phyloP scores from a whole-genome alignment of 2,113 vertebrate species.

The Rhagologus leucostigma region DNA sequence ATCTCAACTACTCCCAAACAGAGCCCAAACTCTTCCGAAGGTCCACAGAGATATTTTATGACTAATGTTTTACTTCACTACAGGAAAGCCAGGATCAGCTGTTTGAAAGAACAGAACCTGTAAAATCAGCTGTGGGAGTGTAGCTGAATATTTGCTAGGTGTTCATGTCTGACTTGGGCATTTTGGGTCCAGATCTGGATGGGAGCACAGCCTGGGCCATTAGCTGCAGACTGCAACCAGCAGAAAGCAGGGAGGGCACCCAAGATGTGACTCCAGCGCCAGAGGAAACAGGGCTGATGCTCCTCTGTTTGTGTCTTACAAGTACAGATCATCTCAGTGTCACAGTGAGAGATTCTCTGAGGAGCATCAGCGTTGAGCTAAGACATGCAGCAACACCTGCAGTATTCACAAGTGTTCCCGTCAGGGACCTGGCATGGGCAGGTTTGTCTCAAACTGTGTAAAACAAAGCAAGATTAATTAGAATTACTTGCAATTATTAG shows the following conservation, averaged over 20 bases:
- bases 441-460: background rate
- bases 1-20: background rate
- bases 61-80: background rate
- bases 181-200: background rate
- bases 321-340: background rate
- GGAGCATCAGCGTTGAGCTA: accelerated
- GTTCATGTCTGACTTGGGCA: background rate
- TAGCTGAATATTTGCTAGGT: background rate
- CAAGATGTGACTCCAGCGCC: background rate
- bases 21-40: background rate
- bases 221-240: background rate
- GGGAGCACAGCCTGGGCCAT: background rate
- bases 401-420: background rate
- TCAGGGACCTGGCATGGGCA: background rate
- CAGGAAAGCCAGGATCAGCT: background rate
- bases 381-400: background rate
- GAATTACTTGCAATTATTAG: background rate
- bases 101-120: background rate
- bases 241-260: background rate
- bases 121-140: background rate
- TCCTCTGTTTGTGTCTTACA: background rate
- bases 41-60: accelerated
- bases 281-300: background rate
- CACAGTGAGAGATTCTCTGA: background rate
- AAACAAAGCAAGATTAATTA: background rate